These are phyloP conservation scores for Limulus polyphemus DNA, from an alignment of 2,888 invertebrate species.

Conservation along the genomic window DNA sequence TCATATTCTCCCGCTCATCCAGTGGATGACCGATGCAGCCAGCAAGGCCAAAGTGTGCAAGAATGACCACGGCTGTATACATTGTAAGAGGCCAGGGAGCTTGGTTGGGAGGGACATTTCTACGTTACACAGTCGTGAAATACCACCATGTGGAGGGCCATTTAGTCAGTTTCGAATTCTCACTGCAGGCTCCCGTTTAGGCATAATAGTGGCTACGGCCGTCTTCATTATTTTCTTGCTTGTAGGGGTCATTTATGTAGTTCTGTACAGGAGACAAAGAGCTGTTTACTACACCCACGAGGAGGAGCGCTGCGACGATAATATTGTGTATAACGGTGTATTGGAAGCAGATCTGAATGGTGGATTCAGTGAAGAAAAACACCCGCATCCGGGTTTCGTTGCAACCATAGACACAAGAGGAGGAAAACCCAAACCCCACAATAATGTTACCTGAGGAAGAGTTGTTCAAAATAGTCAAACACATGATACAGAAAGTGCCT, in stretches of 20 bases:
- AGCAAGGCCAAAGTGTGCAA: too few species aligned
- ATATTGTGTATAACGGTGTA: conserved; percentile 27
- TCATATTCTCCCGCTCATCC: conserved; percentile 28
- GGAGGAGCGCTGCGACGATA: conserved; percentile 45
- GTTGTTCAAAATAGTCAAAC: too few species aligned
- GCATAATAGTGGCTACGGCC: not conserved
- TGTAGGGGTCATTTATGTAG: conserved; percentile 44
- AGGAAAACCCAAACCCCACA: too few species aligned
- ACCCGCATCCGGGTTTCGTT: too few species aligned
- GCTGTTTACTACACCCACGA: conserved; percentile 68
- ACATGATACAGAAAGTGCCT: too few species aligned
- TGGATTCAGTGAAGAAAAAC: conserved; percentile 15
- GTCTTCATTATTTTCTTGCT: conserved; percentile 39
- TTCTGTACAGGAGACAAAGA: conserved; percentile 52
- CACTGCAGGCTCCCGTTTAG: not conserved
- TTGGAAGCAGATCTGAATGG: conserved; percentile 17
- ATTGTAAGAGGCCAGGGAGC: too few species aligned
- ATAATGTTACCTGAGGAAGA: too few species aligned
- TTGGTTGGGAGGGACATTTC: too few species aligned
- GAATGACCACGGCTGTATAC: too few species aligned
- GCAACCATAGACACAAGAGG: too few species aligned
- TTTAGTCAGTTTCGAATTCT: not conserved
- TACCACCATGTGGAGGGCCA: not conserved
- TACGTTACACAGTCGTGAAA: too few species aligned
- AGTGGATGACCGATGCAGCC: conserved; percentile 16